Conservation (phyloP, 2,113 vertebrate species). For the Bagarius yarrelli region DNA sequence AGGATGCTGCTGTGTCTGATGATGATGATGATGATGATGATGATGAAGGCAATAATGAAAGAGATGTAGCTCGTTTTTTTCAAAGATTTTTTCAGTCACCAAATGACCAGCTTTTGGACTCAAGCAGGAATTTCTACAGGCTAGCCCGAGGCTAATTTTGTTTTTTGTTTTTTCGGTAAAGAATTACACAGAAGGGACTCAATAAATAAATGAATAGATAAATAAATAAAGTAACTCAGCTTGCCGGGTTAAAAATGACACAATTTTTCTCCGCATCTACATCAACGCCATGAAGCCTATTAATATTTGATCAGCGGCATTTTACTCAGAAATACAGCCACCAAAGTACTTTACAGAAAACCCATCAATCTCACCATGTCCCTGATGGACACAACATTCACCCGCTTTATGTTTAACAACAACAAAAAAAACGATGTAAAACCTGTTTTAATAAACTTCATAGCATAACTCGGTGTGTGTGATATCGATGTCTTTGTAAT, state of each 20-base stretch:
- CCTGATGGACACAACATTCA: too few relatives aligned
- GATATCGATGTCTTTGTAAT: neutral
- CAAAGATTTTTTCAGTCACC: neutral
- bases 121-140: slow-evolving; percentile 54
- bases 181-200: slow-evolving; percentile 50
- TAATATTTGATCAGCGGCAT: slow-evolving; percentile 41
- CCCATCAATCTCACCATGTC: too few relatives aligned
- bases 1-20: too few relatives aligned
- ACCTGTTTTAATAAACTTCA: neutral
- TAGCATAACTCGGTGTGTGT: neutral
- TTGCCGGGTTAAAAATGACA: slow-evolving; percentile 30
- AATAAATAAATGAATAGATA: neutral
- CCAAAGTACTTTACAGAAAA: too few relatives aligned
- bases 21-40: slow-evolving; percentile 20
- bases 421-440: neutral
- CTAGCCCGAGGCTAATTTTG: slow-evolving; percentile 53
- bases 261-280: slow-evolving; percentile 31
- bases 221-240: slow-evolving; percentile 16
- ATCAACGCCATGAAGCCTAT: slow-evolving; percentile 26
- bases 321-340: slow-evolving; percentile 21
- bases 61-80: too few relatives aligned
- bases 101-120: slow-evolving; percentile 27
- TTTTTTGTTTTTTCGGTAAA: slow-evolving; percentile 33
- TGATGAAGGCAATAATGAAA: slow-evolving; percentile 41
- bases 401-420: neutral